phyloP scores from a whole-genome alignment of 2,113 vertebrate genomes.

The Anarhynchus alexandrinus region DNA sequence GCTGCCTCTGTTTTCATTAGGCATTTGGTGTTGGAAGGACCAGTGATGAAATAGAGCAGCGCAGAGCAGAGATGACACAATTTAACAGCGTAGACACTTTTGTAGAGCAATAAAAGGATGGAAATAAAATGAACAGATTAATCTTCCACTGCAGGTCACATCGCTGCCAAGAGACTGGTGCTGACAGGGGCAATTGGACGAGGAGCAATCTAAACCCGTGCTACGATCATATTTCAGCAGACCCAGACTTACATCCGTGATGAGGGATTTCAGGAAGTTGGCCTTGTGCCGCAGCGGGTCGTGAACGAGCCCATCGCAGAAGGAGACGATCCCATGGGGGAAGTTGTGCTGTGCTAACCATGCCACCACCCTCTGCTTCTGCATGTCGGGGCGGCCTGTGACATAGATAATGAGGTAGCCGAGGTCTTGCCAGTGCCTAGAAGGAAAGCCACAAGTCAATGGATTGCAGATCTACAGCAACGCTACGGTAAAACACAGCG shows the following conservation, averaged over 20 bases:
- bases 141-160: slow-evolving; percentile 9
- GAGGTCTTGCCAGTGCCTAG: slow-evolving; percentile 97
- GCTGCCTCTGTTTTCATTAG: neutral
- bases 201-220: neutral
- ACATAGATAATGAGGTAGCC: slow-evolving; percentile 98
- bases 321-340: slow-evolving; percentile 94
- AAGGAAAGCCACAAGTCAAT: neutral
- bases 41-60: neutral
- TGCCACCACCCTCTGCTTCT: slow-evolving; percentile 98
- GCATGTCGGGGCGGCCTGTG: slow-evolving; percentile 98
- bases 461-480: neutral
- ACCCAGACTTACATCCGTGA: slow-evolving; percentile 77
- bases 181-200: neutral
- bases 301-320: slow-evolving; percentile 95
- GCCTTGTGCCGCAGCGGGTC: slow-evolving; percentile 96
- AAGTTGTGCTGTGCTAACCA: slow-evolving; percentile 99
- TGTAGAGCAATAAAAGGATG: neutral
- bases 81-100: neutral
- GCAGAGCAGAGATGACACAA: neutral
- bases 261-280: slow-evolving; percentile 93
- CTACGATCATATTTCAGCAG: neutral
- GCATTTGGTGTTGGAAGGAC: neutral
- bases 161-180: slow-evolving; percentile 2
- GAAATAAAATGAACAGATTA: slow-evolving; percentile 36
- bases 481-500: rapidly evolving